Conservation (phyloP, 92 coral and sea anemone species). For the Phenganax marumi region DNA sequence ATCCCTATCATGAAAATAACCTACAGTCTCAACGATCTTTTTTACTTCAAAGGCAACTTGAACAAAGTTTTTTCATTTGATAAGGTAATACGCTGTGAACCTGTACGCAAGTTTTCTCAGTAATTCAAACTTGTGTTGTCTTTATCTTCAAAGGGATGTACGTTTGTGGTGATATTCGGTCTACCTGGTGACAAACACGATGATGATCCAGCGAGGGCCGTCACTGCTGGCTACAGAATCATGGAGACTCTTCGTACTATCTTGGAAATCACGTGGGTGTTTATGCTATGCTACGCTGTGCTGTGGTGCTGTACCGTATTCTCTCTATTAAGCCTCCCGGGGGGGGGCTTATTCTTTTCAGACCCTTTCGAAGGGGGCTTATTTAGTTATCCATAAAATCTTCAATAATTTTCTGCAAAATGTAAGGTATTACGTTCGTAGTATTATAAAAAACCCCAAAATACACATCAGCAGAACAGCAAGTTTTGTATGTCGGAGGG, state of each 20-base stretch:
- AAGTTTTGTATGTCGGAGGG: not conserved
- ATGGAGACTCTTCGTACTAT: slow-evolving; percentile 78
- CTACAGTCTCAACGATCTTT: not conserved
- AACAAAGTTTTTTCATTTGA: slow-evolving; percentile 97
- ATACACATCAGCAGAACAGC: too few relatives aligned
- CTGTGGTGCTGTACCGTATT: not conserved
- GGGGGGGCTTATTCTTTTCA: too few relatives aligned
- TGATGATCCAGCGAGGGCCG: slow-evolving; percentile 89
- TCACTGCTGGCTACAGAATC: slow-evolving; percentile 87
- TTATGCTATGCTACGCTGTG: not conserved
- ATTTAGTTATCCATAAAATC: too few relatives aligned
- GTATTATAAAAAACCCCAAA: not conserved
- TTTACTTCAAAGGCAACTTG: slow-evolving; percentile 65
- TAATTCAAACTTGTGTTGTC: not conserved
- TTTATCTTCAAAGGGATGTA: slow-evolving; percentile 72
- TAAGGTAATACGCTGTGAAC: slow-evolving; percentile 62
- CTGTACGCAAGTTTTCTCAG: too few relatives aligned
- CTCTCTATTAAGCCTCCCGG: too few relatives aligned
- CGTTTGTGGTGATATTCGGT: slow-evolving; percentile 92
- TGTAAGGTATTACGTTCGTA: too few relatives aligned
- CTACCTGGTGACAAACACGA: slow-evolving; percentile 98
- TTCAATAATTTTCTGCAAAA: too few relatives aligned
- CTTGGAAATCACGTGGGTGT: slow-evolving; percentile 90
- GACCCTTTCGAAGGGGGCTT: too few relatives aligned
- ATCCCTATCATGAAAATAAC: not conserved